phyloP scores from a whole-genome alignment of 1,140 invertebrate genomes.

The Popillia japonica region DNA sequence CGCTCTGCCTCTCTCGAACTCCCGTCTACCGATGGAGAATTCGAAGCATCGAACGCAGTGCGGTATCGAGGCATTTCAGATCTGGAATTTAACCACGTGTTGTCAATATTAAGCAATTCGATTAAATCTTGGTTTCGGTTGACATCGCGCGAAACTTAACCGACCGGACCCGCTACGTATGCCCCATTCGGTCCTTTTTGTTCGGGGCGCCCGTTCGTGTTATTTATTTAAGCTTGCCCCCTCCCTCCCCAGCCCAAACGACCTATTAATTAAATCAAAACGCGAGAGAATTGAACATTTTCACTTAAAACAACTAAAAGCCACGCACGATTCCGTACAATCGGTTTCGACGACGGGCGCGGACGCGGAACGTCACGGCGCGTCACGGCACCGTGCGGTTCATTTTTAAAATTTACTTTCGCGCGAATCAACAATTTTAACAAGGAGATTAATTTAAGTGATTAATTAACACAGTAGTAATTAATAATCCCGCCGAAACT shows the following conservation, averaged over 20 bases:
- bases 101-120: conserved; percentile 52
- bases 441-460: conserved; percentile 7
- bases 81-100: conserved; percentile 47
- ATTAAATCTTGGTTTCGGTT: conserved; percentile 48
- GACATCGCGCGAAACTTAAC: conserved; percentile 36
- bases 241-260: background rate
- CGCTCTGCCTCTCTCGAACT: too few relatives aligned
- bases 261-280: background rate
- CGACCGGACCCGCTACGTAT: background rate
- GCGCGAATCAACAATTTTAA: conserved; percentile 1
- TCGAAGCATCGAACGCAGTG: conserved; percentile 39
- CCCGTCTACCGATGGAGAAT: conserved; percentile 41
- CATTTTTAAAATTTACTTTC: conserved; percentile 7
- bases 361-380: too few relatives aligned
- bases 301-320: background rate
- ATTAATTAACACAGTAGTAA: conserved; percentile 14
- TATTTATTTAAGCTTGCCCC: conserved; percentile 7
- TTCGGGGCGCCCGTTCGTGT: background rate
- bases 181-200: background rate
- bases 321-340: too few relatives aligned
- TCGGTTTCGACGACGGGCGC: background rate
- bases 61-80: conserved; percentile 41
- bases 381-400: too few relatives aligned
- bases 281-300: background rate
- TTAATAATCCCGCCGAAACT: conserved; percentile 13